Evolutionary conservation across 1,140 invertebrate species (phyloP).

Genomic region (Drosophila yakuba): DNA sequence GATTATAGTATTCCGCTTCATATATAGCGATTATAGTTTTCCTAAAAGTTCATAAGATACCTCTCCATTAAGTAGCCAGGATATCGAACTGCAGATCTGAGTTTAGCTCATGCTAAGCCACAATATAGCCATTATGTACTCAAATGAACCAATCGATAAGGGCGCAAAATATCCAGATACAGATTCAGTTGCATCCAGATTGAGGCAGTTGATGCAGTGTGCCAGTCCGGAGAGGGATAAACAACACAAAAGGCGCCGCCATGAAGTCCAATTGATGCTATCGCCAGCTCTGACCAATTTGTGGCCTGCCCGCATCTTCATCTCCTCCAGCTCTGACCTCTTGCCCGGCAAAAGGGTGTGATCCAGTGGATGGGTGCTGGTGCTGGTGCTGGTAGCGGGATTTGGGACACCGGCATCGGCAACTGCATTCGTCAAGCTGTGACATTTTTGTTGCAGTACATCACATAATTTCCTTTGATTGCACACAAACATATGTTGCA

Average conservation of each 20-base stretch:
- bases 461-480: conserved; percentile 39
- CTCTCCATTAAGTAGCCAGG: too few relatives aligned
- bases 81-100: not conserved
- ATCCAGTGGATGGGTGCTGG: conserved; percentile 19
- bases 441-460: conserved; percentile 44
- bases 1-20: too few relatives aligned
- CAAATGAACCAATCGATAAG: too few relatives aligned
- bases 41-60: not conserved
- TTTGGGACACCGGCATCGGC: conserved; percentile 41
- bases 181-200: conserved; percentile 37
- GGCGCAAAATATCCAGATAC: not conserved
- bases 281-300: conserved; percentile 62
- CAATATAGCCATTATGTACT: too few relatives aligned
- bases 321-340: conserved; percentile 27
- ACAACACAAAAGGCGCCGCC: conserved; percentile 51
- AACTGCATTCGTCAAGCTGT: conserved; percentile 55
- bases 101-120: too few relatives aligned
- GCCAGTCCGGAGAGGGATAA: conserved; percentile 51
- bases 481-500: conserved; percentile 12
- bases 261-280: conserved; percentile 56
- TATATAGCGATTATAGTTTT: too few relatives aligned
- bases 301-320: conserved; percentile 61
- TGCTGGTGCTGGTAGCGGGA: conserved; percentile 13
- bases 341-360: conserved; percentile 61
- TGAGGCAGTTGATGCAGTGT: conserved; percentile 43